A percentile compares a stretch with the other conserved stretches of the same genome.
Evolutionary conservation across 2,797 vertebrate genomes (phyloP).

Genomic region (Salarias fasciatus): DNA sequence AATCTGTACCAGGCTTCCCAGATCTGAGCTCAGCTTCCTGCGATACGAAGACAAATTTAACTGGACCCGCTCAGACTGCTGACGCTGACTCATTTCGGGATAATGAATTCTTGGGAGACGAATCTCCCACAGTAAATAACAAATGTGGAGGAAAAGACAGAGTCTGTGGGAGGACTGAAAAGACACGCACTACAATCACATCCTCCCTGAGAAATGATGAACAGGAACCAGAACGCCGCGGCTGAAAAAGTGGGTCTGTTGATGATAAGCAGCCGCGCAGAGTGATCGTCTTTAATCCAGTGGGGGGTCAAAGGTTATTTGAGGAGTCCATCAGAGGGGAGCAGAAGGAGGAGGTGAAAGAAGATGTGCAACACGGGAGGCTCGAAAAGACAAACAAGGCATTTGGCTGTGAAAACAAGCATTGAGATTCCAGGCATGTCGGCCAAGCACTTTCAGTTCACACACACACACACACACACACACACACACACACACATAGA

Average conservation of each 20-base stretch:
- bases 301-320: slow-evolving; percentile 36
- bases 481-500: too few relatives aligned
- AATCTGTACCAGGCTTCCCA: not conserved
- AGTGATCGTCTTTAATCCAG: slow-evolving; percentile 39
- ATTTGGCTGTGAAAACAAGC: slow-evolving; percentile 55
- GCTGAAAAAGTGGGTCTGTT: slow-evolving; percentile 17
- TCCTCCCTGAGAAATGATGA: slow-evolving; percentile 31
- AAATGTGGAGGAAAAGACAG: slow-evolving; percentile 1
- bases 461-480: too few relatives aligned
- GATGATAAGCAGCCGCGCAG: slow-evolving; percentile 45
- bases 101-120: not conserved
- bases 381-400: slow-evolving; percentile 44
- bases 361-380: slow-evolving; percentile 29
- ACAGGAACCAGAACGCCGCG: slow-evolving; percentile 14
- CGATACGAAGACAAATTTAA: not conserved
- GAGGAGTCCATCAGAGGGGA: slow-evolving; percentile 30
- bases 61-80: not conserved
- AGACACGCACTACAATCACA: slow-evolving; percentile 7
- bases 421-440: slow-evolving; percentile 67
- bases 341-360: slow-evolving; percentile 24
- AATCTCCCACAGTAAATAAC: not conserved
- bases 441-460: too few relatives aligned
- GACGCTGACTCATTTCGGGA: not conserved
- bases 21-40: not conserved
- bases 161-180: not conserved